Percentiles rank a stretch among this genome's conserved stretches.
These are phyloP conservation scores for Drosophila peninsularis DNA, from an alignment of 2,888 invertebrate species.

Conservation along the genomic window DNA sequence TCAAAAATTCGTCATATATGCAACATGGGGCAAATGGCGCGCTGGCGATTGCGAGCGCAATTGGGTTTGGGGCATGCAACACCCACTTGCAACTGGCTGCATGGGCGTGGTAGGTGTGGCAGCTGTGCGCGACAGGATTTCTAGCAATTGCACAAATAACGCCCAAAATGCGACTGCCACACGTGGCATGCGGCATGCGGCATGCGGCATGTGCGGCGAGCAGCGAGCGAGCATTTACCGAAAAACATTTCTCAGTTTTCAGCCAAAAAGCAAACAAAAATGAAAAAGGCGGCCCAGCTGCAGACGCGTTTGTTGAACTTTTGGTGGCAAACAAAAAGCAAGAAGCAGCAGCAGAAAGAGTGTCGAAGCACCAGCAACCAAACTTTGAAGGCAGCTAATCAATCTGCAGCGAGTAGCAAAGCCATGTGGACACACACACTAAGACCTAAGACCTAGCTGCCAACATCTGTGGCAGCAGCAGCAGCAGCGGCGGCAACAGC, in stretches of 20 bases:
- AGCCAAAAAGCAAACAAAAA: conserved; percentile 36
- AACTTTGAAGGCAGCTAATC: conserved; percentile 71
- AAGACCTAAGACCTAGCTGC: conserved; percentile 33
- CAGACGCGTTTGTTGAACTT: conserved; percentile 67
- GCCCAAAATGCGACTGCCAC: conserved; percentile 22
- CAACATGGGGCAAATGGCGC: conserved; percentile 52
- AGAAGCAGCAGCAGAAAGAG: conserved; percentile 17
- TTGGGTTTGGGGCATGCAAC: conserved; percentile 39
- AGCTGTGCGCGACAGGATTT: conserved; percentile 65
- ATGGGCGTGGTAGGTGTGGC: conserved; percentile 70
- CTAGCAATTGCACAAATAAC: conserved; percentile 37
- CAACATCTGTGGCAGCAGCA: conserved; percentile 69
- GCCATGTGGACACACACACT: conserved; percentile 40
- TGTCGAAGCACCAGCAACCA: conserved; percentile 39
- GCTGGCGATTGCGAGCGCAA: conserved; percentile 10
- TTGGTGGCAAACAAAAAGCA: conserved; percentile 31
- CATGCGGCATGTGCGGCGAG: not conserved
- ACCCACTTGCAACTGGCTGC: conserved; percentile 60
- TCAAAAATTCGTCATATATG: conserved; percentile 77
- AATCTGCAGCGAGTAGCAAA: conserved; percentile 54
- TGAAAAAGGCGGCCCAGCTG: conserved; percentile 35
- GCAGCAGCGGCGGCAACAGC: conserved; percentile 1
- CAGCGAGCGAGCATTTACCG: conserved; percentile 5
- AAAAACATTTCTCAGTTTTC: conserved; percentile 13
- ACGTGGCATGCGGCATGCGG: conserved; percentile 23